These are phyloP conservation scores for Pterocles burchelli DNA, from an alignment of 2,113 vertebrate species.

Conservation along the genomic window DNA sequence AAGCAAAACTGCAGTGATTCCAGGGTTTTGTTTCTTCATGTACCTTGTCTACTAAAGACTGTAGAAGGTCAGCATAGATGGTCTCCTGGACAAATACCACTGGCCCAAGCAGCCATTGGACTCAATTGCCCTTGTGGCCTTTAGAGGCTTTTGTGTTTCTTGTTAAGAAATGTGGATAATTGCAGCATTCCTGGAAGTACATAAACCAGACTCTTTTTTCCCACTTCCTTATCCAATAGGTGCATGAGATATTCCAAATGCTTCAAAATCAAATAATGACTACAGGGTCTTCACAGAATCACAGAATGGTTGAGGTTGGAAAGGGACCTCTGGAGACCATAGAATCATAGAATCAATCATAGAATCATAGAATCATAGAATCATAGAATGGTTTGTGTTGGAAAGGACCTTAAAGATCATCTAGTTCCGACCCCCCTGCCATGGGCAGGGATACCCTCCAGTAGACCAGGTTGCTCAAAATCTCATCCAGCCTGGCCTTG, in stretches of 20 bases:
- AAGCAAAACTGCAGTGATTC: constrained; percentile 1
- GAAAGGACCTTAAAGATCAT: no score
- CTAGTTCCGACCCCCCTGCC: no score
- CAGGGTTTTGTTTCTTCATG: not conserved
- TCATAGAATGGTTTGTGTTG: no score
- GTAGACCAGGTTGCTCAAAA: no score
- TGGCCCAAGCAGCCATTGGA: not conserved
- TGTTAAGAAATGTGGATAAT: not conserved
- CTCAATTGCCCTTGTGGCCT: not conserved
- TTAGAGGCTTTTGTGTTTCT: not conserved
- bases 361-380: no score
- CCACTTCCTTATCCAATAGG: not conserved
- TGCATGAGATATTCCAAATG: not conserved
- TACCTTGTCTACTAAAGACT: not conserved
- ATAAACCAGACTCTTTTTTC: not conserved
- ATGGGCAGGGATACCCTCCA: no score
- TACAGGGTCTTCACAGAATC: not conserved
- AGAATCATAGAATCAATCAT: no score
- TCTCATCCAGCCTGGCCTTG: no score
- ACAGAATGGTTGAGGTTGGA: fast-evolving
- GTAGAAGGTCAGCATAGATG: not conserved
- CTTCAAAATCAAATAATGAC: not conserved
- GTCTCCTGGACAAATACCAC: not conserved
- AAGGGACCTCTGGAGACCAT: not conserved
- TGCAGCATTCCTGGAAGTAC: not conserved